Evolutionary conservation across 2,888 invertebrate genomes (phyloP), one percentile per base, ranked within the genome.

Genomic region (Theretra japonica): DNA sequence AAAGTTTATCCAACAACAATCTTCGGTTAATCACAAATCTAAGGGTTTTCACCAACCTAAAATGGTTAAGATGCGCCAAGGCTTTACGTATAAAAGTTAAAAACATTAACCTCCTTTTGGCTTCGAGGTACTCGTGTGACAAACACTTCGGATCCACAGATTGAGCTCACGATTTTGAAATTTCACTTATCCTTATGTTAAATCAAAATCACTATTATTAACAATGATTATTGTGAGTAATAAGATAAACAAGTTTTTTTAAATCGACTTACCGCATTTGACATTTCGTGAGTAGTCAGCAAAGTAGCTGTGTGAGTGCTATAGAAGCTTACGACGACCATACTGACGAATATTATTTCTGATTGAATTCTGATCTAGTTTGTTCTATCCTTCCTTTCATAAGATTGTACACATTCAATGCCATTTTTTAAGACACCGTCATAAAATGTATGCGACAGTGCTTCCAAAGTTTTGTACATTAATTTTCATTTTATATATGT

Each of bases 391-490:
- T 65, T 41, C 21, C 41, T 65, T 65, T 65, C 48, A 48, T 48
- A 65, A 15, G 17, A 17, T 17, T 48, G 65, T 23, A 23, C 2
- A 48, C 11, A 23, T 65, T 48, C 65, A 65, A 65, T 65, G 65
- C 21, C 65, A 65, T 65, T 65, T 65, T 65, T 65, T 48, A 23
- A 65, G 41, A 48, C 23, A 48, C 48, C 23, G 48, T 65, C 65
- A 65, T 23, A 65, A 65, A 65, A 65, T 48, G 6, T 65, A 48
- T 65, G 65, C 65, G 23, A 21, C 65, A 65, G 65, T 23, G 65
- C 17, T 65, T 65, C 65, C 23, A 65, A 65, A 65, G 41, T 23
- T 65, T 65, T 65, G 48, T 65, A 15, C 41, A 48, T 65, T 48
- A 48, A 48, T 65, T 62, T 60, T n/a, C 59, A 28, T 28, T 19